phyloP scores from a whole-genome alignment of 2,797 vertebrate species.

The Sebastes umbrosus region DNA sequence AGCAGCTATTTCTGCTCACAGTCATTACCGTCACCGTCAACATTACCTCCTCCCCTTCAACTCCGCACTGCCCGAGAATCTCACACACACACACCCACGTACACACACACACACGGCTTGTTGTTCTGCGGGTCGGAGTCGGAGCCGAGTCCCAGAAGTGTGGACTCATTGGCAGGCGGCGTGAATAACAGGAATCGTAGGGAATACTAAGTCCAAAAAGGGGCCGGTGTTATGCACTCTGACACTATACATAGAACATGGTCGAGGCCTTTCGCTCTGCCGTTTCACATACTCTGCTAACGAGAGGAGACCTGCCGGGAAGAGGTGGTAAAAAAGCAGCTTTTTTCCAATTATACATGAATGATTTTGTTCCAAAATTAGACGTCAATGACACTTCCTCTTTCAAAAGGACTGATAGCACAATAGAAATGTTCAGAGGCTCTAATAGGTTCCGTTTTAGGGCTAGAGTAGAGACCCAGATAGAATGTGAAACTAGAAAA shows the following conservation, averaged over 20 bases:
- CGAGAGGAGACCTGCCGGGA: background rate
- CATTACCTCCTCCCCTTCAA: conserved; percentile 21
- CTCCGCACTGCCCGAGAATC: conserved; percentile 26
- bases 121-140: conserved; percentile 49
- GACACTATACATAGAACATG: conserved; percentile 50
- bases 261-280: conserved; percentile 12
- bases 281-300: conserved; percentile 7
- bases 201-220: conserved; percentile 52
- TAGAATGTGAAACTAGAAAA: too few species aligned
- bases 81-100: conserved; percentile 9
- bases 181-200: conserved; percentile 52
- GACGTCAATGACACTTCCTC: background rate
- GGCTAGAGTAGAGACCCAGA: too few species aligned
- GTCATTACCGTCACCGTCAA: conserved; percentile 50
- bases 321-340: background rate
- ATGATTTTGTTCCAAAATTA: conserved; percentile 8
- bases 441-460: too few species aligned
- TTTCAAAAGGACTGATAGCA: background rate
- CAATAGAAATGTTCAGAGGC: background rate
- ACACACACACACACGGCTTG: conserved; percentile 10
- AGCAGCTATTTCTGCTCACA: conserved; percentile 45
- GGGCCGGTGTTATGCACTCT: conserved; percentile 20
- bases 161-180: conserved; percentile 44
- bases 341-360: background rate
- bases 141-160: conserved; percentile 18